Percentiles rank a stretch among this genome's conserved stretches.
Conservation (phyloP, 2,888 invertebrate species). For the Timandra comae region DNA sequence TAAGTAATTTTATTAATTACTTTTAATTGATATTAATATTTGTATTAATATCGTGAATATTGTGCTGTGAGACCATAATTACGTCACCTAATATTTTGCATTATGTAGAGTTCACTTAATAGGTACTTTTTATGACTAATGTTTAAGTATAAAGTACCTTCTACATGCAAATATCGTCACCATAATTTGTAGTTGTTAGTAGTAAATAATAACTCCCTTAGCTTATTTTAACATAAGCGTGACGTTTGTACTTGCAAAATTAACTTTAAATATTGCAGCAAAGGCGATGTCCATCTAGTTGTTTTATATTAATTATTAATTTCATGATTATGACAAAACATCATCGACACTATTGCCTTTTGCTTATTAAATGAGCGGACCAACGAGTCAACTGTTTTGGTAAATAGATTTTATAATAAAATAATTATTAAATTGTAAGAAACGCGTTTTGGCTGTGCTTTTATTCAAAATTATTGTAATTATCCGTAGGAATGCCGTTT, state of each 20-base stretch:
- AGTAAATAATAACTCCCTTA: conserved; percentile 10
- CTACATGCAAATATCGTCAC: conserved; percentile 5
- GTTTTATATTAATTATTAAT: conserved; percentile 9
- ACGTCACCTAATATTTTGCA: conserved; percentile 37
- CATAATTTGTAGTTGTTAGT: conserved; percentile 12
- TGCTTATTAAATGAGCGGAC: conserved; percentile 68
- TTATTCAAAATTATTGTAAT: conserved; percentile 36
- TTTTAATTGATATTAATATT: conserved; percentile 1
- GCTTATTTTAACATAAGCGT: conserved; percentile 8
- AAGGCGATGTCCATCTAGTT: conserved; percentile 1
- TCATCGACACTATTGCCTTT: conserved; percentile 57
- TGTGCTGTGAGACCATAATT: conserved; percentile 47
- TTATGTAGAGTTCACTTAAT: conserved; percentile 27
- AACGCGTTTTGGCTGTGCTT: conserved; percentile 69
- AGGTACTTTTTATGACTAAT: conserved; percentile 15
- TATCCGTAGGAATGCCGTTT: conserved; percentile 15
- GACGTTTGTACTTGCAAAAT: conserved; percentile 4
- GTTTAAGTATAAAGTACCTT: conserved; percentile 18
- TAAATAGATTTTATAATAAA: conserved; percentile 53
- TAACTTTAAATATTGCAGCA: too few species aligned
- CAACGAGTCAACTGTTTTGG: conserved; percentile 68
- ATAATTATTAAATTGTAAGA: conserved; percentile 45
- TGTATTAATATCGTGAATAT: conserved; percentile 30
- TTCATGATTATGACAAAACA: conserved; percentile 25
- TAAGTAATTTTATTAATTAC: conserved; percentile 8